Base-by-base conservation (phyloP, 1,140 invertebrate species). In the Papilio xuthus region DNA sequence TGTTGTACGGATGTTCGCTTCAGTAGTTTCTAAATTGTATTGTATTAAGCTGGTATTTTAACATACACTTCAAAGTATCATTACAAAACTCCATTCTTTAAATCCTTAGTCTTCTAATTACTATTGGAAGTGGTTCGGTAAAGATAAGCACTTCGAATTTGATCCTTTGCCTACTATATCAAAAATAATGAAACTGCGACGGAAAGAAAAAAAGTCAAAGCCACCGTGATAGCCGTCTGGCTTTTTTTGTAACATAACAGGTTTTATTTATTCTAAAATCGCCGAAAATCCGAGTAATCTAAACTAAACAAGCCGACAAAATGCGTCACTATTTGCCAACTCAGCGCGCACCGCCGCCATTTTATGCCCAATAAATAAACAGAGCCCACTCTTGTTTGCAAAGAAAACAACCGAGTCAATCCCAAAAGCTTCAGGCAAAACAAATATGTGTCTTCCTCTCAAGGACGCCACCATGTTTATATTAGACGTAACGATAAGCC, bases 401-500 rank as follows among this genome's bases (percentile, higher is more conserved):
- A 84, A 88, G 90, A 92, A 88, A 91, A 91, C 88, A 91, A n/a
- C 82, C 69, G 79, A 86, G 85, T 85, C 86, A 86, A 87, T 87
- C 87, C 86, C 74, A 80, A 89, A 89, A 83, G 82, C 80, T 85
- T 80, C 81, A 82, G 83, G 84, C 84, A 89, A 90, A 90, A 91
- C 86, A 92, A 92, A 92, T 92, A 92, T 89, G 80, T 91, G 80
- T 80, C 69, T 72, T 86, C 83, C 86, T 84, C 87, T 91, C 85
- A 85, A 88, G 84, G 82, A 84, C 83, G 81, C 81, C 77, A 77
- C 32, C 15, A 78, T 85, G 76, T 89, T 87, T 85, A 80, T 56
- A 81, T 83, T 82, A 77, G 37, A 80, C 75, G 56, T 73, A 50
- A 80, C 73, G 50, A 63, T 50, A 15, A 32, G 53, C 77, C 72